phyloP scores from a whole-genome alignment of 2,113 vertebrate genomes.

The Erythrocercus mccallii region DNA sequence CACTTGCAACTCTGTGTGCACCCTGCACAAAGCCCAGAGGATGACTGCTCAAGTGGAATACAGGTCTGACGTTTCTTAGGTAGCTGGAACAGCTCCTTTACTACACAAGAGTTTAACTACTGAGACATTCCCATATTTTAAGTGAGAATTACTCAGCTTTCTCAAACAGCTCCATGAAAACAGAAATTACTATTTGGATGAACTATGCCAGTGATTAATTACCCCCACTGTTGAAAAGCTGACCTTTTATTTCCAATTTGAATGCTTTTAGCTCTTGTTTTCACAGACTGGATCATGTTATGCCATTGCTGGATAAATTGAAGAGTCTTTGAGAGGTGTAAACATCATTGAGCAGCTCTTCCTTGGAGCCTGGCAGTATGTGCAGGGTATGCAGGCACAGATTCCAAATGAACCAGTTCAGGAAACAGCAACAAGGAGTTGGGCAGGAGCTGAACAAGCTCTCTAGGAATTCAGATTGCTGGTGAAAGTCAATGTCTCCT shows the following conservation, averaged over 20 bases:
- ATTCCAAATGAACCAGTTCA: background rate
- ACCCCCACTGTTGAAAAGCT: background rate
- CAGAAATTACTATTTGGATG: background rate
- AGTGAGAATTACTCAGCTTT: background rate
- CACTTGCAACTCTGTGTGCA: accelerated
- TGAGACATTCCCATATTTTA: background rate
- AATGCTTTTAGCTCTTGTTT: background rate
- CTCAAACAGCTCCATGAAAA: background rate
- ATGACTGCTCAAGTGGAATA: background rate
- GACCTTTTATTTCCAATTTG: background rate
- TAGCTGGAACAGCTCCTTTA: background rate
- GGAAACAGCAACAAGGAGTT: background rate
- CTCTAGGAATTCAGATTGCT: background rate
- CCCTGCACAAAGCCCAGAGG: background rate
- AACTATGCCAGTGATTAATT: background rate
- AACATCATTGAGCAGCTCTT: background rate
- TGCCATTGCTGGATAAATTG: background rate
- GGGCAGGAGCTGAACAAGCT: background rate
- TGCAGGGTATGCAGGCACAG: background rate
- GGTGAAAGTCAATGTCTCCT: background rate
- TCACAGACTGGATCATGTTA: background rate
- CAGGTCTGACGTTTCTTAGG: background rate
- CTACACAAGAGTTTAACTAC: background rate
- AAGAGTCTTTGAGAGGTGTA: background rate
- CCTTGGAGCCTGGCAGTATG: background rate